Evolutionary conservation across 2,797 vertebrate genomes (phyloP).

Genomic region (Lycodopsis pacificus): DNA sequence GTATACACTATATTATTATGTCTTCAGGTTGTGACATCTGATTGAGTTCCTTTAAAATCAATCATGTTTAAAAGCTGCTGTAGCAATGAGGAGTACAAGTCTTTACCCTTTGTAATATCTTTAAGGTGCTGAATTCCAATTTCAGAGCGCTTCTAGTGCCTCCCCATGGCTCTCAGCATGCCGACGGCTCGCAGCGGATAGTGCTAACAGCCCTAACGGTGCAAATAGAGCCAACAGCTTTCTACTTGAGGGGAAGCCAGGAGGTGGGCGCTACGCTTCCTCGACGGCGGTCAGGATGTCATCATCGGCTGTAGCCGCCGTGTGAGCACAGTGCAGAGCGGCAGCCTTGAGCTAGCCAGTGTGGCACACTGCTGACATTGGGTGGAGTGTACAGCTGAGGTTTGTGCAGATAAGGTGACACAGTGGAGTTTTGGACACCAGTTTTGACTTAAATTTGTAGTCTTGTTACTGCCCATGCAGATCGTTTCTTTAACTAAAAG

Average conservation of each 20-base stretch:
- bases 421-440: neutral
- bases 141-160: neutral
- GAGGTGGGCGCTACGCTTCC: neutral
- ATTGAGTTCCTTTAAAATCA: neutral
- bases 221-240: neutral
- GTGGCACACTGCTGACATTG: neutral
- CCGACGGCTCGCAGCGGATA: neutral
- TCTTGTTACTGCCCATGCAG: neutral
- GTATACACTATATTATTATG: neutral
- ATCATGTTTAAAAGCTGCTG: neutral
- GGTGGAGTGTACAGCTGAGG: conserved; percentile 3
- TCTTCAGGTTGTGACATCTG: neutral
- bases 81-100: neutral
- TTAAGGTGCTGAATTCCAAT: neutral
- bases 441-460: neutral
- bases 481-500: neutral
- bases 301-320: neutral
- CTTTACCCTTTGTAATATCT: neutral
- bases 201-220: neutral
- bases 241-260: neutral
- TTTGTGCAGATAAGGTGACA: neutral
- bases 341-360: neutral
- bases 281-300: neutral
- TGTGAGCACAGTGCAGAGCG: neutral
- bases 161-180: neutral